Conservation (phyloP, 2,888 invertebrate genomes). For the Aromia moschata region DNA sequence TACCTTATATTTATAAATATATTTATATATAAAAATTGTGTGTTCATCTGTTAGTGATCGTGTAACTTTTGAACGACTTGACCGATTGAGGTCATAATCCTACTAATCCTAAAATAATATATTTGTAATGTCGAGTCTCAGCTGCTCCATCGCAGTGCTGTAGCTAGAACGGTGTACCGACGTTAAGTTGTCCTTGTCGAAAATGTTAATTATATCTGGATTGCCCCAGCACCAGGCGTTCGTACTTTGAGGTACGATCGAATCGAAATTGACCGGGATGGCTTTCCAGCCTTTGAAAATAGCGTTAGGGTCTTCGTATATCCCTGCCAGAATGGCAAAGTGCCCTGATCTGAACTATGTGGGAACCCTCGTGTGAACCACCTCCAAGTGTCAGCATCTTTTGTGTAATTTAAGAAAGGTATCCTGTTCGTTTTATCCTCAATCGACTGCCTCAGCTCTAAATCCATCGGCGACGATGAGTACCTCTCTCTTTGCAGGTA, state of each 20-base stretch:
- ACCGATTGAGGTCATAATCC: no score
- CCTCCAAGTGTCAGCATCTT: conserved; percentile 64
- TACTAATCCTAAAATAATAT: no score
- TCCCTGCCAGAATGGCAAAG: neutral
- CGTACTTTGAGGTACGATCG: conserved; percentile 67
- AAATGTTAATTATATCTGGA: conserved; percentile 92
- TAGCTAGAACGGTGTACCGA: no score
- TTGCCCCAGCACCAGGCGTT: conserved; percentile 94
- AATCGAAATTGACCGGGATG: neutral
- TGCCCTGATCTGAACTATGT: neutral
- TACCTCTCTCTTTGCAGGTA: conserved; percentile 80
- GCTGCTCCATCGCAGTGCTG: no score
- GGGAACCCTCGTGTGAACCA: neutral
- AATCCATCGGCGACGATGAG: conserved; percentile 93
- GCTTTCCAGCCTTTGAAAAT: neutral
- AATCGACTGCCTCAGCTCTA: conserved; percentile 70
- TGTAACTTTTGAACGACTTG: no score
- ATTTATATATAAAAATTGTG: no score
- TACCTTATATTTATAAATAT: no score
- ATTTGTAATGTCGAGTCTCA: no score
- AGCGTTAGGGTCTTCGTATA: neutral
- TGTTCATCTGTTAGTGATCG: no score
- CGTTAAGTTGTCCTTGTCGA: conserved; percentile 74
- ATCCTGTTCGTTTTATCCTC: conserved; percentile 39
- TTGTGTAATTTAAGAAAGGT: conserved; percentile 55